phyloP scores from a whole-genome alignment of 2,888 invertebrate species.

The Sipha maydis region DNA sequence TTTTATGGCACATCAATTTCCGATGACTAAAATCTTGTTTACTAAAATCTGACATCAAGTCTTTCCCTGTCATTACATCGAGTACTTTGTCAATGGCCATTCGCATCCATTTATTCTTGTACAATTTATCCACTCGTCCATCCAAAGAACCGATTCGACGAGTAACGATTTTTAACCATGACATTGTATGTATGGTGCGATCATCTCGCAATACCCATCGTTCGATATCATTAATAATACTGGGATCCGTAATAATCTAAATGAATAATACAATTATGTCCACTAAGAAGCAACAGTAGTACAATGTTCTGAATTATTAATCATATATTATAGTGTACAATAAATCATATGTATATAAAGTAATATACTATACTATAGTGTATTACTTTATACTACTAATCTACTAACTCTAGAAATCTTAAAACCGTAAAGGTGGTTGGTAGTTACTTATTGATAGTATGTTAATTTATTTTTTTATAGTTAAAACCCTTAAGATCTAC shows the following conservation, averaged over 20 bases:
- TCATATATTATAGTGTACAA: background rate
- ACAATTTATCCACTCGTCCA: background rate
- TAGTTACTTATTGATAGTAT: no score
- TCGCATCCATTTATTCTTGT: constrained; percentile 31
- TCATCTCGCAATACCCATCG: constrained; percentile 36
- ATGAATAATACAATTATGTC: background rate
- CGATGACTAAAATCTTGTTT: background rate
- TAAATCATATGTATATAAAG: background rate
- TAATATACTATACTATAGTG: no score
- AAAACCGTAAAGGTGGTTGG: no score
- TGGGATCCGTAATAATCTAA: constrained; percentile 5
- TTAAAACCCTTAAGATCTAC: no score
- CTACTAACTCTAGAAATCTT: no score
- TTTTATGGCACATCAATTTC: background rate
- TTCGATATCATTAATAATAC: constrained; percentile 10
- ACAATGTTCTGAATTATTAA: background rate
- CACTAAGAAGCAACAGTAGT: no score
- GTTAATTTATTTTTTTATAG: no score
- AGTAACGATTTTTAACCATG: constrained; percentile 40
- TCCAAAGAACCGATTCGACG: constrained; percentile 25
- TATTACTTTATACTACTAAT: no score
- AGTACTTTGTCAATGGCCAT: constrained; percentile 31
- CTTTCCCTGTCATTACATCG: constrained; percentile 4
- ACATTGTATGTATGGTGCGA: background rate
- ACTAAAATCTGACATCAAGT: background rate